Conservation (phyloP, 2,888 invertebrate species). For the Pantelozetes paolii region DNA sequence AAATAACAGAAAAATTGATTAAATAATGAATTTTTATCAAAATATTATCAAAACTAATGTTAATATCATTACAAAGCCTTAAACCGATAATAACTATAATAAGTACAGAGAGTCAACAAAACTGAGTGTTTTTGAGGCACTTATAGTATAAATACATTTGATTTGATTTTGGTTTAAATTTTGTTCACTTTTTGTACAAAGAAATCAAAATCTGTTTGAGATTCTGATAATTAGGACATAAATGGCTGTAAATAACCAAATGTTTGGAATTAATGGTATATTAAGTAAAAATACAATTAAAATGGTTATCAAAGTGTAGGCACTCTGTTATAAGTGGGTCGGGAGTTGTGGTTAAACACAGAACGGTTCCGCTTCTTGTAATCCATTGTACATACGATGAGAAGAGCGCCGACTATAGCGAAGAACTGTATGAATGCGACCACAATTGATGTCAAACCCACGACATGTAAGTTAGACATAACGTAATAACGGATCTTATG, state of each 20-base stretch:
- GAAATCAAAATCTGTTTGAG: not conserved
- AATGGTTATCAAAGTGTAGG: conserved; percentile 40
- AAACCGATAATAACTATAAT: conserved; percentile 18
- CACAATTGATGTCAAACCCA: conserved; percentile 70
- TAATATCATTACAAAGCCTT: conserved; percentile 2
- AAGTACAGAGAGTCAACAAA: conserved; percentile 12
- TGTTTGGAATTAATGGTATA: not conserved
- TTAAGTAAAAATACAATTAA: conserved; percentile 8
- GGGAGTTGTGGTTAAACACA: conserved; percentile 10
- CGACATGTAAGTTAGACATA: conserved; percentile 68
- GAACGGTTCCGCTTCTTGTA: conserved; percentile 38
- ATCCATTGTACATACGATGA: conserved; percentile 64
- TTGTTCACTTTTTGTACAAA: conserved; percentile 23
- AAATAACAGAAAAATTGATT: no score
- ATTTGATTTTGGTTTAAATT: not conserved
- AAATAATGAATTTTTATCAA: no score
- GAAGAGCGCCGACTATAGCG: conserved; percentile 69
- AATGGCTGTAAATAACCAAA: not conserved
- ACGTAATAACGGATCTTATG: conserved; percentile 71
- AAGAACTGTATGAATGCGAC: conserved; percentile 69
- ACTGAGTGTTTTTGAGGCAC: not conserved
- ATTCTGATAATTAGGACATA: not conserved
- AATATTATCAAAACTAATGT: no score
- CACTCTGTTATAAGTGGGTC: conserved; percentile 44
- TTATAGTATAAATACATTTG: not conserved